A percentile compares a stretch with the other conserved stretches of the same genome.
phyloP scores from a whole-genome alignment of 1,140 invertebrate species.

The Penaeus chinensis region DNA sequence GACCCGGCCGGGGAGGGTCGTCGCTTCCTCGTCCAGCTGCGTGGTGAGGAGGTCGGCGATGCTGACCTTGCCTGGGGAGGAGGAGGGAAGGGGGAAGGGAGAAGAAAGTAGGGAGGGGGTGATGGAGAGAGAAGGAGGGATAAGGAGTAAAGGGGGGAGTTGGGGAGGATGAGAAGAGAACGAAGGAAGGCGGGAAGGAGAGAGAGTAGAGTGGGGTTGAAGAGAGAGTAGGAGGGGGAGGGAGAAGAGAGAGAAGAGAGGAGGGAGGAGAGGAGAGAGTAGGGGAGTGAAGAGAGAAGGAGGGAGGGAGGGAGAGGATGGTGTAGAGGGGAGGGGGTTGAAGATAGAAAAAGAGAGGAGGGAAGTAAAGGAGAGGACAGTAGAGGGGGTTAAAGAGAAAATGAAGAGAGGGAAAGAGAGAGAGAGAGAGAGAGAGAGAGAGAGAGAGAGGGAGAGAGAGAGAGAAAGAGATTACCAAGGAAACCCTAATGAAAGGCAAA shows the following conservation, averaged over 20 bases:
- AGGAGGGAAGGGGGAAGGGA: background rate
- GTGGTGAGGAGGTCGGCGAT: constrained; percentile 30
- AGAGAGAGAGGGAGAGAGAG: no score
- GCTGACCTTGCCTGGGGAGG: background rate
- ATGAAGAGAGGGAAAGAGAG: background rate
- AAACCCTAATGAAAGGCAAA: no score
- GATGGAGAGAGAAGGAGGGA: background rate
- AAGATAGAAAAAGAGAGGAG: background rate
- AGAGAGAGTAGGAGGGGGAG: background rate
- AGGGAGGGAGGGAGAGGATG: background rate
- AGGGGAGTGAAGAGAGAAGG: background rate
- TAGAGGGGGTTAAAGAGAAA: background rate
- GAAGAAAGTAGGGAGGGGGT: no score
- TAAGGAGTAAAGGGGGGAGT: background rate
- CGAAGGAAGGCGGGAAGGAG: background rate
- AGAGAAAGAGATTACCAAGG: no score
- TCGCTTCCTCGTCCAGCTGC: constrained; percentile 1
- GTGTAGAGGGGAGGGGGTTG: background rate
- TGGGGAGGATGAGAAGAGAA: background rate
- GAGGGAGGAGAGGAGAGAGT: background rate
- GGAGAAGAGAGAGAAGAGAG: background rate
- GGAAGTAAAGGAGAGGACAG: no score
- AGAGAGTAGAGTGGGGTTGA: background rate
- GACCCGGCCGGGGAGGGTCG: background rate
- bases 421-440: no score